Evolutionary conservation across 2,888 invertebrate species (phyloP), one percentile per base, ranked within the genome.

Genomic region (Ichneumoninae sp.): DNA sequence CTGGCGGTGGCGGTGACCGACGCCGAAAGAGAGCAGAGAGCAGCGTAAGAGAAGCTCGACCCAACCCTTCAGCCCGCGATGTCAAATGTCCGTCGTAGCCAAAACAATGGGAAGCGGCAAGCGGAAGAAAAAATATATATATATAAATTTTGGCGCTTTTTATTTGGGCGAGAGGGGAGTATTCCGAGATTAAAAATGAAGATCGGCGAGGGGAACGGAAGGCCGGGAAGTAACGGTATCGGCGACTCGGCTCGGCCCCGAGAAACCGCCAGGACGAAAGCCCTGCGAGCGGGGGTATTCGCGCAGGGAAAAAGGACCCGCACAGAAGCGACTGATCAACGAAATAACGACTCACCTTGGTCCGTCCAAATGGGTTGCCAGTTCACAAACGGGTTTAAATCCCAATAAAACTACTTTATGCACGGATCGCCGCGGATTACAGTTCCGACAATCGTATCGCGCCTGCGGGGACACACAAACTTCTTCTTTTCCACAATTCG

Each of bases 351-450:
- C 94, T 94, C 95, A 97, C 97, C 96, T 96, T 96, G 96, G 97
- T 96, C 96, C 96, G 96, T 96, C 96, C 96, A 95, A 95, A 95
- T 96, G 95, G 95, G 95, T 96, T 95, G 94, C 95, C 94, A 94
- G 95, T 95, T 95, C 94, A 95, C 95, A 95, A 95, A 95, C 95
- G 93, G 94, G 93, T 93, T 91, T 91, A 89, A 93, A 92, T 94
- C 93, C 94, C 92, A 92, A 90, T 92, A 90, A 92, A 92, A 92
- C 89, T 92, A 92, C 88, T 88, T 90, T 90, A 90, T 86, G 91
- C 91, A 90, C 91, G 92, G 93, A 94, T 94, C 91, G 91, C 89
- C 91, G 89, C 90, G 91, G 93, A 94, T 93, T 91, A 90, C 87
- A 90, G 88, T 91, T 87, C 87, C 87, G 86, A 88, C 80, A 85